Evolutionary conservation across 2,888 invertebrate genomes (phyloP), one percentile per base, ranked within the genome.

Genomic region (Neria commutata): DNA sequence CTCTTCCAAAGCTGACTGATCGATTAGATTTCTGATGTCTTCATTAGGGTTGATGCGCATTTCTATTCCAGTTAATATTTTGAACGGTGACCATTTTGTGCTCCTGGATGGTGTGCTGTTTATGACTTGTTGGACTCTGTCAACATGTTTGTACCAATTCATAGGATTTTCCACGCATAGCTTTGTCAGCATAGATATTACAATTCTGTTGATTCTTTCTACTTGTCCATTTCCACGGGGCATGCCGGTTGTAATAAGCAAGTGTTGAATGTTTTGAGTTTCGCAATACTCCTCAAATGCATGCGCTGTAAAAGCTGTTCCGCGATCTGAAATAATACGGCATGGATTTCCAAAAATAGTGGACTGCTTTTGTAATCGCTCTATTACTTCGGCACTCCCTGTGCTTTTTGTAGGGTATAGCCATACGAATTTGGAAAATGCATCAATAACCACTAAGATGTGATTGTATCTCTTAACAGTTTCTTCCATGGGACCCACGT

Each of bases 181-280:
- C 58, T 78, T 79, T 1, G 76, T 68, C 8, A 78, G 37, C n/a
- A 77, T 56, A 0, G 75, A 63, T 50, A 76, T 72, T 5, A 77
- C 65, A 5, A 63, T 71, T n/a, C 66, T 56, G 58, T 78, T 72
- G 1, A 74, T 57, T 14, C 74, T 58, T 45, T 77, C 74, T 1
- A 72, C 72, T 57, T 79, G 76, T 2, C 77, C 76, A 60, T 79
- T 78, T 11, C 73, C 72, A 49, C 77, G 53, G 21, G 80, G 75
- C 14, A 78, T 59, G 11, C 77, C 66, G 72, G 64, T 75, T 4
- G 58, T 45, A 2, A 69, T 55, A 54, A 76, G 73, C 26, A 75
- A 40, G 37, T 78, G 78, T 29, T 60, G 56, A 14, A 63, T 61
- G 0, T 56, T 50, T 56, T 80, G 72, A 1, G 67, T 65, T 21